phyloP scores from a whole-genome alignment of 2,888 invertebrate genomes.

The Mythimna pallens region DNA sequence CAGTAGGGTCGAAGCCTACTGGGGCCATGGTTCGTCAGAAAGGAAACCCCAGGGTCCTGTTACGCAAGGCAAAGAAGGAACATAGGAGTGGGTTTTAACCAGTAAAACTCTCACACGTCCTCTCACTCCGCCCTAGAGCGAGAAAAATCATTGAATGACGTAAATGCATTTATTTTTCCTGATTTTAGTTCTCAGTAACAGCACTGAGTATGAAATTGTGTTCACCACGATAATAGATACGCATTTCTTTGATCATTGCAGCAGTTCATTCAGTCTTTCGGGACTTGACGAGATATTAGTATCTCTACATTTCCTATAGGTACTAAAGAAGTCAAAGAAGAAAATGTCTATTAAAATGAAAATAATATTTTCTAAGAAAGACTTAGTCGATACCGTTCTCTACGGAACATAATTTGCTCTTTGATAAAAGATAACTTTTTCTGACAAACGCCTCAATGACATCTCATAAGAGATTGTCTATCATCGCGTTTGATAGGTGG shows the following conservation, averaged over 20 bases:
- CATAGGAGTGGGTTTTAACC: too few relatives aligned
- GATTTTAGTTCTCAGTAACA: too few relatives aligned
- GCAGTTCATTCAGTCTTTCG: neutral
- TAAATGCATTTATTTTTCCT: too few relatives aligned
- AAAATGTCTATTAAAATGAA: conserved; percentile 8
- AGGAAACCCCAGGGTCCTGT: too few relatives aligned
- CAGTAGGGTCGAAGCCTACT: too few relatives aligned
- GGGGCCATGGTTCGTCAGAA: too few relatives aligned
- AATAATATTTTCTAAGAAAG: conserved; percentile 24
- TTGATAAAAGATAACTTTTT: conserved; percentile 9
- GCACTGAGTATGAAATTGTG: neutral
- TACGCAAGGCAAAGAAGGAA: too few relatives aligned
- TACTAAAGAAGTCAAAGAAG: conserved; percentile 1
- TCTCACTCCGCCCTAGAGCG: too few relatives aligned
- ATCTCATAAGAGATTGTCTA: conserved; percentile 16
- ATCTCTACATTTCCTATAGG: conserved; percentile 9
- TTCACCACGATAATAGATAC: neutral
- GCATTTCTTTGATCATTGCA: neutral
- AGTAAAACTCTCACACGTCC: too few relatives aligned
- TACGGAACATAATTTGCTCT: conserved; percentile 7
- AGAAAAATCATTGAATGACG: too few relatives aligned
- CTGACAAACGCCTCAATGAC: neutral
- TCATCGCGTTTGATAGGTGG: conserved; percentile 3
- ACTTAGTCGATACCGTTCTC: neutral
- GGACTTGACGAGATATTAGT: neutral